phyloP scores from a whole-genome alignment of 2,797 vertebrate species.

The Centroberyx gerrardi region DNA sequence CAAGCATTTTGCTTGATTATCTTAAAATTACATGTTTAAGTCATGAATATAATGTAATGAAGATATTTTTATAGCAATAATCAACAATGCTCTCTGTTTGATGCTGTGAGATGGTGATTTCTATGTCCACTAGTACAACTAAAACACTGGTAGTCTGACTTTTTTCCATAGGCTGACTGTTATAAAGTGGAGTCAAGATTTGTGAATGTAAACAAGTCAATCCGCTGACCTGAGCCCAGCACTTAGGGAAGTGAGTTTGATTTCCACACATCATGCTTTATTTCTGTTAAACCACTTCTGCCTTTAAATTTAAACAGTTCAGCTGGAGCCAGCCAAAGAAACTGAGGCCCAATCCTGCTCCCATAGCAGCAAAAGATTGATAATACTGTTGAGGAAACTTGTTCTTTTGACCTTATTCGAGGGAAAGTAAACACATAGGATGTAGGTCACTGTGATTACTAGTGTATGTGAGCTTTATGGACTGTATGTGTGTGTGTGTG shows the following conservation, averaged over 20 bases:
- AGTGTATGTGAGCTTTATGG: background rate
- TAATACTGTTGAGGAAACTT: background rate
- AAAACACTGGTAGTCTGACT: background rate
- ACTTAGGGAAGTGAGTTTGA: constrained; percentile 1
- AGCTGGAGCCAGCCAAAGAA: no score
- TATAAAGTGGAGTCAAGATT: no score
- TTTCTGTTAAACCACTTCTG: background rate
- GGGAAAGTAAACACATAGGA: background rate
- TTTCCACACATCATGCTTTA: constrained; percentile 1
- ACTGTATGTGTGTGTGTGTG: background rate
- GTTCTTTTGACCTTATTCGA: background rate
- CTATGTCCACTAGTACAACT: background rate
- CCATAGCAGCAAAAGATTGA: background rate
- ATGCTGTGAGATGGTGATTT: no score
- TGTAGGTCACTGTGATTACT: background rate
- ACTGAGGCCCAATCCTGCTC: background rate
- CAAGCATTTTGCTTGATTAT: no score
- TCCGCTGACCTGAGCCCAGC: background rate
- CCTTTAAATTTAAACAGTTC: no score
- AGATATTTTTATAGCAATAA: no score
- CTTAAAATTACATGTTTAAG: no score
- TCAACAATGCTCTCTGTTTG: no score
- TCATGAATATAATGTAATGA: no score
- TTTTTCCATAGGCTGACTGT: background rate
- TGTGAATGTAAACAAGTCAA: no score